These are phyloP conservation scores for Hapalemur alaotrensis DNA, from an alignment of 2,797 vertebrate species.

Conservation along the genomic window DNA sequence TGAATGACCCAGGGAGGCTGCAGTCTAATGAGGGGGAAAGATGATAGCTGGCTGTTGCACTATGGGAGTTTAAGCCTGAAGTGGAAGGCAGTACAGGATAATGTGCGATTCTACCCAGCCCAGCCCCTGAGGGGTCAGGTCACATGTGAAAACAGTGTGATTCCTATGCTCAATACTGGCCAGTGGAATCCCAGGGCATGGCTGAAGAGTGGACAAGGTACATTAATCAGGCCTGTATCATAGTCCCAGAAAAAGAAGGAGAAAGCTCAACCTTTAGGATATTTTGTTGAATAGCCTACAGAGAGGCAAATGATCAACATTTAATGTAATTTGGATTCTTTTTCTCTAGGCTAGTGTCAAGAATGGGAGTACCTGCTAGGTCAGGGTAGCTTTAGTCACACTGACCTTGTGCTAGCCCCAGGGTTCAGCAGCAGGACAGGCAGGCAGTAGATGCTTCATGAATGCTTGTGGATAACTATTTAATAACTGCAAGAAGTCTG, in stretches of 20 bases:
- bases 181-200: not conserved
- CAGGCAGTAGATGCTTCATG: not conserved
- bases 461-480: not conserved
- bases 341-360: not conserved
- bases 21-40: rapidly evolving
- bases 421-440: not conserved
- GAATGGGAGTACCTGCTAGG: not conserved
- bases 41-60: rapidly evolving
- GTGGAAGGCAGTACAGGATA: not conserved
- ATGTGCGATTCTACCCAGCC: rapidly evolving
- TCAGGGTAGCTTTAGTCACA: rapidly evolving
- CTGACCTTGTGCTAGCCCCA: not conserved
- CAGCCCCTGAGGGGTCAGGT: not conserved
- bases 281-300: not conserved
- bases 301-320: not conserved
- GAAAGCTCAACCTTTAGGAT: too few species aligned
- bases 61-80: too few species aligned
- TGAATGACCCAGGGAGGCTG: not conserved
- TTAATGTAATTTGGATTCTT: not conserved
- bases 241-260: not conserved
- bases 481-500: not conserved
- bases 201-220: not conserved
- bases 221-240: rapidly evolving
- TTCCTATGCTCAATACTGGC: too few species aligned
- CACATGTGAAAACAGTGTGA: rapidly evolving